phyloP scores from a whole-genome alignment of 2,113 vertebrate genomes.

The Choloepus hoffmanni region DNA sequence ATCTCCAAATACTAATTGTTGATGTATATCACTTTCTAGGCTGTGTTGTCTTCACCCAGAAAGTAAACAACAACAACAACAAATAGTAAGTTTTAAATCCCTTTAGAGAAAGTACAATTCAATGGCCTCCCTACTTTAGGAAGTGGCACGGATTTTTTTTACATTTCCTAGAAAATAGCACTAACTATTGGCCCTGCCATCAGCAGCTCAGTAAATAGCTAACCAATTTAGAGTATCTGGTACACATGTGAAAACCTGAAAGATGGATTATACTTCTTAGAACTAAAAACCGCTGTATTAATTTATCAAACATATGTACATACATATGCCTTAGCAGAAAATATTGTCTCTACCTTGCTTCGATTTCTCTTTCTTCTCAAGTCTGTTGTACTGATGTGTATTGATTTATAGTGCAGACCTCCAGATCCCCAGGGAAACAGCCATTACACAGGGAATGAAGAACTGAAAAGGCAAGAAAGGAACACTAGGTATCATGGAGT shows the following conservation, averaged over 20 bases:
- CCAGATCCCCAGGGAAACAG: neutral
- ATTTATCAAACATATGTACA: neutral
- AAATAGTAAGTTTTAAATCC: neutral
- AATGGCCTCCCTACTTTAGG: neutral
- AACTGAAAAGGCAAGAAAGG: neutral
- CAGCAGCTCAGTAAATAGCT: neutral
- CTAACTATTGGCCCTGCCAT: neutral
- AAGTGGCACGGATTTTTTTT: neutral
- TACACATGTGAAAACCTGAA: neutral
- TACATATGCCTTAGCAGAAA: neutral
- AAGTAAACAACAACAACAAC: neutral
- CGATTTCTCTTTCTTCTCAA: neutral
- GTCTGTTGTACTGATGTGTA: neutral
- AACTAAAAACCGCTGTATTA: neutral
- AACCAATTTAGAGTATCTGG: neutral
- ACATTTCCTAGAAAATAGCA: conserved; percentile 15
- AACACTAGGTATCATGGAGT: neutral
- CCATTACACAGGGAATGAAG: neutral
- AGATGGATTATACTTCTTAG: neutral
- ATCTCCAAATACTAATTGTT: neutral
- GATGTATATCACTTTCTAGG: neutral
- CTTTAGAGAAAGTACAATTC: neutral
- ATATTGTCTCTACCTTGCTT: neutral
- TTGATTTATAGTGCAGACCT: neutral
- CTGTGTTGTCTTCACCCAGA: neutral